phyloP scores from a whole-genome alignment of 64 coral and sea anemone species.

The Montipora capricornis region DNA sequence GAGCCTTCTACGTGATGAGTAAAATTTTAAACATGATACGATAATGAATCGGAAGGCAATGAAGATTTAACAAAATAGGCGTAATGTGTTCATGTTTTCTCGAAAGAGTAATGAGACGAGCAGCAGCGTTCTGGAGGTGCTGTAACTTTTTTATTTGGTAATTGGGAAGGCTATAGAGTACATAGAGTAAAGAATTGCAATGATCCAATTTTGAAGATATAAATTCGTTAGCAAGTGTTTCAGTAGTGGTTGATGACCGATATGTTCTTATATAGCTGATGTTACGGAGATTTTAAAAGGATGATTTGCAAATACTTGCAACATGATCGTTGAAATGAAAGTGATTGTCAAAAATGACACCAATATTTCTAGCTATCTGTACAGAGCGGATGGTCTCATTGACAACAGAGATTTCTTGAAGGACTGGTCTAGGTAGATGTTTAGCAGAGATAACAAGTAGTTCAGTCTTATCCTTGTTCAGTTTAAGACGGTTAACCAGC shows the following conservation, averaged over 20 bases:
- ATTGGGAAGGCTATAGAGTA: conserved; percentile 4
- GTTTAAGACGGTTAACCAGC: conserved; percentile 18
- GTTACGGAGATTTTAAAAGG: conserved; percentile 37
- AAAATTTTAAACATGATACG: conserved; percentile 59
- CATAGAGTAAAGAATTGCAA: conserved; percentile 54
- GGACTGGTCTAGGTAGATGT: not conserved
- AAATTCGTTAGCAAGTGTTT: conserved; percentile 48
- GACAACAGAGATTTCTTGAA: conserved; percentile 15
- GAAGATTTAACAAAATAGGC: conserved; percentile 24
- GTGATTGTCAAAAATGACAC: conserved; percentile 15
- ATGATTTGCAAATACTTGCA: conserved; percentile 52
- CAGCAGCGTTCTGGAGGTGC: conserved; percentile 49
- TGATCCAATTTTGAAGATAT: conserved; percentile 61
- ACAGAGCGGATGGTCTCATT: too few species aligned
- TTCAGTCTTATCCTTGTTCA: conserved; percentile 44
- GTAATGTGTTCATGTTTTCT: conserved; percentile 49
- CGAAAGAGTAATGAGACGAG: not conserved
- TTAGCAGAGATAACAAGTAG: conserved; percentile 11
- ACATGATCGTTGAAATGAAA: conserved; percentile 36
- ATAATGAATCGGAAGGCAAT: conserved; percentile 25
- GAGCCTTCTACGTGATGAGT: conserved; percentile 59
- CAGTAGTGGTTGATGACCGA: conserved; percentile 9
- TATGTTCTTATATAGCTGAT: conserved; percentile 57
- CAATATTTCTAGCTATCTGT: conserved; percentile 2
- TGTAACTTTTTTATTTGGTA: conserved; percentile 35